A percentile compares a stretch with the other conserved stretches of the same genome.
phyloP scores from a whole-genome alignment of 2,113 vertebrate species.

The Paedocypris sp. region DNA sequence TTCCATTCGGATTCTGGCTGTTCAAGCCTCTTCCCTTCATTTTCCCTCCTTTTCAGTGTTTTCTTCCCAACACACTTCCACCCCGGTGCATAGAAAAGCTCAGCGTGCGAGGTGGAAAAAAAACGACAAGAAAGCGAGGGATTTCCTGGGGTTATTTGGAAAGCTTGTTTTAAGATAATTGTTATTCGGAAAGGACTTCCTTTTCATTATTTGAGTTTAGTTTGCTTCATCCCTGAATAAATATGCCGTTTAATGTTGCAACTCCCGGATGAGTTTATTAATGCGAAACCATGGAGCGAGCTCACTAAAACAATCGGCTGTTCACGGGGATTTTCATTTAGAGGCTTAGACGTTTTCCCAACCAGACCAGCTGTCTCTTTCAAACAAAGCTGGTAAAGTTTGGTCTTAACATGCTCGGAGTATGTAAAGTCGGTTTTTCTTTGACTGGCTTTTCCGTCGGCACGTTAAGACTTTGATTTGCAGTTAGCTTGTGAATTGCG shows the following conservation, averaged over 20 bases:
- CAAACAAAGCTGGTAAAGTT: too few species aligned
- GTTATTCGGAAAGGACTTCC: neutral
- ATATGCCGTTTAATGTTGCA: neutral
- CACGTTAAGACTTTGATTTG: too few species aligned
- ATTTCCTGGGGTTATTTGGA: constrained; percentile 8
- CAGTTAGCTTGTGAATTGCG: too few species aligned
- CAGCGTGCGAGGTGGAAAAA: neutral
- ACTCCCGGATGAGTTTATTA: neutral
- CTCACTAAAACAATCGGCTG: neutral
- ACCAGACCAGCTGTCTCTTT: neutral
- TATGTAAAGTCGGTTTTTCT: too few species aligned
- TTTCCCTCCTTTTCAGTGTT: neutral
- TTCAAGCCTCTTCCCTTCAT: too few species aligned
- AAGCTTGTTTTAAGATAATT: constrained; percentile 14
- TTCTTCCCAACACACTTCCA: neutral
- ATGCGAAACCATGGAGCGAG: neutral
- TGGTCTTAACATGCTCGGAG: too few species aligned
- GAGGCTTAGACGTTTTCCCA: neutral
- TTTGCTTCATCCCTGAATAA: constrained; percentile 10
- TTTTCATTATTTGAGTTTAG: constrained; percentile 2
- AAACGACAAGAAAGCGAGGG: neutral
- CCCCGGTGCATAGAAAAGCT: neutral
- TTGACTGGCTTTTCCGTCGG: too few species aligned
- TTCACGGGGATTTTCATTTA: neutral
- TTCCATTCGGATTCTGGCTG: neutral